Base-by-base conservation (phyloP, 2,797 vertebrate species). In the Gephyroberyx darwinii region DNA sequence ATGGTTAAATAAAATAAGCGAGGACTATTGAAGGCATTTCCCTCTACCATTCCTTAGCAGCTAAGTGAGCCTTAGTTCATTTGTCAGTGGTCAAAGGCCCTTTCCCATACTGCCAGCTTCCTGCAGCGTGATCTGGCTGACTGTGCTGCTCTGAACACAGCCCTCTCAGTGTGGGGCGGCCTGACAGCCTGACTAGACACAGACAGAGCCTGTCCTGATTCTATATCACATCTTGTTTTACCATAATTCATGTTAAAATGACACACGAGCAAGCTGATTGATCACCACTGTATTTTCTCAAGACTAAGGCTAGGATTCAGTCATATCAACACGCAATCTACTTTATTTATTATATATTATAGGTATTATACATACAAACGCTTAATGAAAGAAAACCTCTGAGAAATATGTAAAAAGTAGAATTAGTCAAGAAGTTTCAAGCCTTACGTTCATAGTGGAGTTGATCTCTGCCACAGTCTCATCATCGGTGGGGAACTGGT, bases 391-490 rank as follows among this genome's bases (percentile, higher is more conserved):
- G 22, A 31, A 26, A 16, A 30, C 10, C 53, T 31, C 3, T 31
- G 31, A 55, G 20, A 9, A 16, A 30, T 31, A 8, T 31, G 16
- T 17, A 39, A 12, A 43, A 39, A 20, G 2, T 4, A 43, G 6
- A 31, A 50, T n/a, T 19, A 16, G 16, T 8, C 26, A 8, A 26
- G 13, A 16, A 20, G 41, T 51, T n/a, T 22, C n/a, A 14, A 47
- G 14, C 30, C 97, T 96, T 93, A 99, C 98, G 0, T 99, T 99
- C 98, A 99, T 99, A n/a, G 96, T 97, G 68, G 96, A 98, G 53
- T 99, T 99, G 92, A 99, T 98, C 91, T 99, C 98, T 0, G 97
- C 95, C 88, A 99, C 97, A 0, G 96, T 97, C 74, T 99, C 98
- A 0, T 99, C 97, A 0, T 99, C 98, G 0, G 95, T 98, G 54